phyloP scores from a whole-genome alignment of 1,140 invertebrate species.

The Euwallacea similis region DNA sequence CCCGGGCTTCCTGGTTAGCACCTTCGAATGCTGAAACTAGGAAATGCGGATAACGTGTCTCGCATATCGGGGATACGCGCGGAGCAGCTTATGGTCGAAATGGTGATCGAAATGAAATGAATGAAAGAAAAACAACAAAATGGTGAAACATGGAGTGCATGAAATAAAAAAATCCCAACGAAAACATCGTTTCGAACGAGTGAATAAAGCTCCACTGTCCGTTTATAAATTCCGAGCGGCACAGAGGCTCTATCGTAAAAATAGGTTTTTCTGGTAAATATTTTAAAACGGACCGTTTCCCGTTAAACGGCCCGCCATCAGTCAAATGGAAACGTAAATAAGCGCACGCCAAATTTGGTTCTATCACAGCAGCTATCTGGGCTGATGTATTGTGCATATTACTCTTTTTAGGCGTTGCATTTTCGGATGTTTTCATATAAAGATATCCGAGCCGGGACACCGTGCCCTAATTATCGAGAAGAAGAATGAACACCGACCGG shows the following conservation, averaged over 20 bases:
- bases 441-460: too few relatives aligned
- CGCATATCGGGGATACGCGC: constrained; percentile 6
- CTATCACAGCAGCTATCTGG: neutral
- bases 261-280: constrained; percentile 16
- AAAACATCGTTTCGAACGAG: constrained; percentile 1
- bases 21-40: constrained; percentile 8
- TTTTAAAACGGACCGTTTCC: constrained; percentile 10
- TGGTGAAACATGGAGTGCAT: too few relatives aligned
- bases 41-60: constrained; percentile 14
- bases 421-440: too few relatives aligned
- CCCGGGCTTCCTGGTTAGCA: constrained; percentile 7
- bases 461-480: too few relatives aligned
- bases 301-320: constrained; percentile 8
- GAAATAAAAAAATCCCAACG: too few relatives aligned
- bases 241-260: constrained; percentile 11
- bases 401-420: neutral
- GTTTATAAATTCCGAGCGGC: constrained; percentile 12
- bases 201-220: neutral
- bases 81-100: neutral
- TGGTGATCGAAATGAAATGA: too few relatives aligned
- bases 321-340: constrained; percentile 18
- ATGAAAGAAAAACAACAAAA: too few relatives aligned
- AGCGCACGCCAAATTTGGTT: neutral
- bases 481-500: too few relatives aligned
- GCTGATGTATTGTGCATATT: constrained; percentile 9